Evolutionary conservation across 2,797 vertebrate species (phyloP).

Genomic region (Enoplosus armatus): DNA sequence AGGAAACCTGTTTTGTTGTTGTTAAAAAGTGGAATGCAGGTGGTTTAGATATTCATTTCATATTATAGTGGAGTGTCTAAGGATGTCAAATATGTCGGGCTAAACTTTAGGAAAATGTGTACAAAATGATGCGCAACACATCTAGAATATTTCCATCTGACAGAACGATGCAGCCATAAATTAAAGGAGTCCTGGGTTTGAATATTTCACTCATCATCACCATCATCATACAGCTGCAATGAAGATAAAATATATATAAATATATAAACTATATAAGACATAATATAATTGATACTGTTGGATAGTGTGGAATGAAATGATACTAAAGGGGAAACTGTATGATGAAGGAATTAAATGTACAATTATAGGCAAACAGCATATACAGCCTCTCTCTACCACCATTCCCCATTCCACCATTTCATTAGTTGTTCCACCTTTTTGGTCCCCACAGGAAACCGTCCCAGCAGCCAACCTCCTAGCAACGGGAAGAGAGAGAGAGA

Average conservation of each 20-base stretch:
- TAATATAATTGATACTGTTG: no score
- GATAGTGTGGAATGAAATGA: neutral
- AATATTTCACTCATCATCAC: neutral
- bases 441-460: conserved; percentile 63
- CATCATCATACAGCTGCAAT: neutral
- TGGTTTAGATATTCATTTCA: neutral
- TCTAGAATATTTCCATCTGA: neutral
- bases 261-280: no score
- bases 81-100: neutral
- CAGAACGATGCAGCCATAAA: neutral
- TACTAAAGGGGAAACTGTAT: neutral
- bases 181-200: neutral
- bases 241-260: no score
- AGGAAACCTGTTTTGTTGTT: neutral
- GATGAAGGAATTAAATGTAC: neutral
- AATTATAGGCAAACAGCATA: neutral
- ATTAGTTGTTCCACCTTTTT: conserved; percentile 48
- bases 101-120: neutral
- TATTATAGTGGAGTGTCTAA: neutral
- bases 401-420: conserved; percentile 45
- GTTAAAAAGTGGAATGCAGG: neutral
- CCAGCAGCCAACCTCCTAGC: conserved; percentile 77
- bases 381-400: no score
- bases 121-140: neutral
- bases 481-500: conserved; percentile 53